Percentiles rank a stretch among this genome's conserved stretches.
Evolutionary conservation across 1,140 invertebrate genomes (phyloP).

Genomic region (Odontomachus brunneus): DNA sequence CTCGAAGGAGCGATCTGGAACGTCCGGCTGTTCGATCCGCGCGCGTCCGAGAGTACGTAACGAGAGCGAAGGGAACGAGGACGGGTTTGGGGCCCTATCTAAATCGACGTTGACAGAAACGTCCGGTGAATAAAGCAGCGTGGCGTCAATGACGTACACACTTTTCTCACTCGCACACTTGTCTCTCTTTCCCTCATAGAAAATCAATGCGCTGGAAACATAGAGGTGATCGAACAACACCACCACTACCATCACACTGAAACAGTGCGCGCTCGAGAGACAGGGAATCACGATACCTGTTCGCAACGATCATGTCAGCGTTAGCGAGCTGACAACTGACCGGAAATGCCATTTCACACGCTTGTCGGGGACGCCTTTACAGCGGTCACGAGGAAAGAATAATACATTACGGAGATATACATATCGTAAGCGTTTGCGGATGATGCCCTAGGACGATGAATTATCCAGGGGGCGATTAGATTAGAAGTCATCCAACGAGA

Average conservation of each 20-base stretch:
- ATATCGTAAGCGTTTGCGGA: no score
- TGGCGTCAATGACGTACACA: not conserved
- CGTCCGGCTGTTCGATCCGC: constrained; percentile 8
- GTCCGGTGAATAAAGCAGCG: constrained; percentile 13
- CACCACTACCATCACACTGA: not conserved
- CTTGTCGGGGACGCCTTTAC: not conserved
- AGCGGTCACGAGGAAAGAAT: no score
- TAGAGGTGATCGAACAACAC: not conserved
- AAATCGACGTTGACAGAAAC: constrained; percentile 36
- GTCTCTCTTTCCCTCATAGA: not conserved
- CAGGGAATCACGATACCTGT: not conserved
- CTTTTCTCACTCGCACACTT: not conserved
- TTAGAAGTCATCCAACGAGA: no score
- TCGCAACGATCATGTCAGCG: not conserved
- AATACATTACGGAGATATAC: no score
- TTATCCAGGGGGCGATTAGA: constrained; percentile 35
- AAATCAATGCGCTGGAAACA: constrained; percentile 8
- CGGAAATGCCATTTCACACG: not conserved
- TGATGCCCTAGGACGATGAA: not conserved
- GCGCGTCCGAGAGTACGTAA: not conserved
- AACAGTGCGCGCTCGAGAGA: not conserved
- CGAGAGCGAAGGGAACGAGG: not conserved
- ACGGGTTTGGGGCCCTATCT: not conserved
- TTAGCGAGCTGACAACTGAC: not conserved
- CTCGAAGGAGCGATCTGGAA: constrained; percentile 29